A percentile compares a stretch with the other conserved stretches of the same genome.
These are phyloP conservation scores for Drosophila macrothrix DNA, from an alignment of 2,888 invertebrate species.

Conservation along the genomic window DNA sequence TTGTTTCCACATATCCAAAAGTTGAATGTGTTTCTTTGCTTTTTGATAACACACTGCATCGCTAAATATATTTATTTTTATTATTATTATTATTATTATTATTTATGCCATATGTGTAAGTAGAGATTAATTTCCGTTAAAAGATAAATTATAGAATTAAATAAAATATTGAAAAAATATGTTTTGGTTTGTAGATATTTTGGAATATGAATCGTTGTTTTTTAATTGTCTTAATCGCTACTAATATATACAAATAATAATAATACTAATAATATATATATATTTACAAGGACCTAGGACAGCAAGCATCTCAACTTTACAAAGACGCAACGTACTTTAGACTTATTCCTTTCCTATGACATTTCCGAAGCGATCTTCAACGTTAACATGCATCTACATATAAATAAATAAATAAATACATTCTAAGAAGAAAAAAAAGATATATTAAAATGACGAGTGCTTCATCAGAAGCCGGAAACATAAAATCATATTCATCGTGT, in stretches of 20 bases:
- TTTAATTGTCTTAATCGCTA: background rate
- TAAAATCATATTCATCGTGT: background rate
- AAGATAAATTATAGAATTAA: background rate
- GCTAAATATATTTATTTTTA: background rate
- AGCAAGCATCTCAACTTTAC: background rate
- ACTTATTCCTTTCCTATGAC: background rate
- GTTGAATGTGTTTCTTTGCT: background rate
- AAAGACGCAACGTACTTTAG: background rate
- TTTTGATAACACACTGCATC: too few relatives aligned
- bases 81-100: background rate
- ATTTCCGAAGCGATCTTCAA: background rate
- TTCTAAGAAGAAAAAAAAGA: background rate
- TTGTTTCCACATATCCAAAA: background rate
- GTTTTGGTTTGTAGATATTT: background rate
- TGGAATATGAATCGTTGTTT: background rate
- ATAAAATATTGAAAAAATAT: background rate
- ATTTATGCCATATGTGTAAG: background rate
- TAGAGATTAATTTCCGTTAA: background rate
- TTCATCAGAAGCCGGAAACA: background rate
- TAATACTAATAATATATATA: background rate
- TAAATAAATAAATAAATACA: background rate
- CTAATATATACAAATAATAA: background rate
- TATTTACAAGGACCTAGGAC: background rate
- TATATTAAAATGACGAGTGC: background rate
- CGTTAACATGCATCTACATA: background rate